Percentiles rank a stretch among this genome's conserved stretches.
These are phyloP conservation scores for Lasioglossum marginatum DNA, from an alignment of 2,888 invertebrate genomes.

Conservation along the genomic window DNA sequence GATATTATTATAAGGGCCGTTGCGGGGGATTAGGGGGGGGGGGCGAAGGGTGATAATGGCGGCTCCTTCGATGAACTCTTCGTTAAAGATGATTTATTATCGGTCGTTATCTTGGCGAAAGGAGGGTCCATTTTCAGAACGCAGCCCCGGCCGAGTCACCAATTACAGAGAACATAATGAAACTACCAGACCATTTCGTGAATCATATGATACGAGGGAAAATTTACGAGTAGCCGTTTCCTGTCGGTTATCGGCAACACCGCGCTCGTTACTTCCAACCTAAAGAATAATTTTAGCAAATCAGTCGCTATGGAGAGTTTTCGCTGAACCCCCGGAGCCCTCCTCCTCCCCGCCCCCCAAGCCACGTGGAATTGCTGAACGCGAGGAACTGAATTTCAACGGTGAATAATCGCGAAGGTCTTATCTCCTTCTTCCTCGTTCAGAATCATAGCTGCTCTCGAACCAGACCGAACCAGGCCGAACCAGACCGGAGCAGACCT, in stretches of 20 bases:
- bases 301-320: slow-evolving; percentile 51
- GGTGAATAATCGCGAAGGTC: slow-evolving; percentile 50
- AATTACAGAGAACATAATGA: slow-evolving; percentile 58
- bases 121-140: slow-evolving; percentile 47
- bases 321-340: slow-evolving; percentile 32
- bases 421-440: slow-evolving; percentile 44
- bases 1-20: slow-evolving; percentile 1
- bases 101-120: slow-evolving; percentile 38
- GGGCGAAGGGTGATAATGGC: neutral
- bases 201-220: slow-evolving; percentile 58
- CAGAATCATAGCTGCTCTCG: slow-evolving; percentile 36
- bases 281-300: slow-evolving; percentile 60
- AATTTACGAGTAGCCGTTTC: slow-evolving; percentile 59
- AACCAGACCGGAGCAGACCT: slow-evolving; percentile 61
- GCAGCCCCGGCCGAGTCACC: slow-evolving; percentile 33
- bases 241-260: slow-evolving; percentile 60
- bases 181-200: slow-evolving; percentile 59
- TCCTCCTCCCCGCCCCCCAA: neutral
- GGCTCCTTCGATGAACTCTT: slow-evolving; percentile 17
- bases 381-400: slow-evolving; percentile 50
- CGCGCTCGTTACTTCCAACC: slow-evolving; percentile 55
- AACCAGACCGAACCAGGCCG: slow-evolving; percentile 61
- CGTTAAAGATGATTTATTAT: slow-evolving; percentile 48
- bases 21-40: neutral
- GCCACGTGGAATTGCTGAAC: slow-evolving; percentile 26